Conservation (phyloP, 2,888 invertebrate genomes). For the Hermaeophaga mercurialis region DNA sequence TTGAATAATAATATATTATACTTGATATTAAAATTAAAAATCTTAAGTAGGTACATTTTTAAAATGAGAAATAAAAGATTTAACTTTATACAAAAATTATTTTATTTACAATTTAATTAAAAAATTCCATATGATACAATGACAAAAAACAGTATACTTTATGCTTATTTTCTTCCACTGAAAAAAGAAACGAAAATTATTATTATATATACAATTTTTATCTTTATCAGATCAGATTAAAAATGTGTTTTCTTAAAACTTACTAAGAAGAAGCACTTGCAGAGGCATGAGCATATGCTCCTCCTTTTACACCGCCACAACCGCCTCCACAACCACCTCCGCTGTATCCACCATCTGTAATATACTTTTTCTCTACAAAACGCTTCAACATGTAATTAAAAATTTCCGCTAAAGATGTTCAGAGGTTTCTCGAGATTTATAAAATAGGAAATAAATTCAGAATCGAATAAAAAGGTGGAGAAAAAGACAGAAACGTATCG, state of each 20-base stretch:
- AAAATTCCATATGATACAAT: background rate
- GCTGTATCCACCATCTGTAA: constrained; percentile 19
- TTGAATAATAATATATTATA: too few relatives aligned
- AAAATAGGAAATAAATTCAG: too few relatives aligned
- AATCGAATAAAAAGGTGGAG: too few relatives aligned
- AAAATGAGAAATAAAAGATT: too few relatives aligned
- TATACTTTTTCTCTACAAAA: constrained; percentile 3
- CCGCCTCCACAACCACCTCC: constrained; percentile 24
- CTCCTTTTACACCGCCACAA: constrained; percentile 11
- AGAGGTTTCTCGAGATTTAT: too few relatives aligned
- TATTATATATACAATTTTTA: background rate
- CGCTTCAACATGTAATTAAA: too few relatives aligned
- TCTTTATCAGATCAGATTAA: background rate
- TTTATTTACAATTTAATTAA: constrained; percentile 6
- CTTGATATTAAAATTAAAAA: too few relatives aligned
- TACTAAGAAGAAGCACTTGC: constrained; percentile 20
- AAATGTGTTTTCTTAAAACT: constrained; percentile 17
- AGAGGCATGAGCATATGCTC: constrained; percentile 4
- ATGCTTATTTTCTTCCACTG: constrained; percentile 4
- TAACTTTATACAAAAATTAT: background rate
- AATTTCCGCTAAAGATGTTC: too few relatives aligned
- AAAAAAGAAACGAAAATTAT: background rate
- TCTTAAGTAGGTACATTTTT: too few relatives aligned
- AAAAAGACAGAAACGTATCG: too few relatives aligned
- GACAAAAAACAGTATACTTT: too few relatives aligned